Conservation (phyloP, 2,797 vertebrate genomes). For the Cottoperca gobio region DNA sequence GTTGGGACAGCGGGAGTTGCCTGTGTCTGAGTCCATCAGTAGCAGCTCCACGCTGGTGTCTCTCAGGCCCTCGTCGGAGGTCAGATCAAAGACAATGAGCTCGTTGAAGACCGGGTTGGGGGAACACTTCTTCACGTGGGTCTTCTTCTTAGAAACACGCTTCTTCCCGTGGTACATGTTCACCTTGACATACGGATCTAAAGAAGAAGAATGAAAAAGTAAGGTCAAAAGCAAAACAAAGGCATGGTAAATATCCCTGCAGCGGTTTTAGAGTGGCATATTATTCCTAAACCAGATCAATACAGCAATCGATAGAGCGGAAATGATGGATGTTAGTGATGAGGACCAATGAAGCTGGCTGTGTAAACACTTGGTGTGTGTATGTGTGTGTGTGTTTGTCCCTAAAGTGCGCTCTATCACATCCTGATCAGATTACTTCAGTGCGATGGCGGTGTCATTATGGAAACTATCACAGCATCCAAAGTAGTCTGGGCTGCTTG, state of each 20-base stretch:
- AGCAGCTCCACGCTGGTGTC: slow-evolving; percentile 98
- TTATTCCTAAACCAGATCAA: slow-evolving; percentile 63
- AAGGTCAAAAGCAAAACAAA: neutral
- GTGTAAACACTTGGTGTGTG: slow-evolving; percentile 51
- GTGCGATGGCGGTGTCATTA: slow-evolving; percentile 50
- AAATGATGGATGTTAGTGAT: slow-evolving; percentile 64
- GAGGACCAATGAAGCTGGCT: slow-evolving; percentile 52
- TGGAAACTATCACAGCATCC: slow-evolving; percentile 36
- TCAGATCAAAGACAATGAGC: slow-evolving; percentile 97
- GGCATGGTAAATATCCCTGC: slow-evolving; percentile 1
- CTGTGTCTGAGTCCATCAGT: slow-evolving; percentile 94
- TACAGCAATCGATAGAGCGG: slow-evolving; percentile 61
- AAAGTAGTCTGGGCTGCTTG: slow-evolving; percentile 33
- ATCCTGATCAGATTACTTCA: slow-evolving; percentile 67
- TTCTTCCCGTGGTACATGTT: slow-evolving; percentile 97
- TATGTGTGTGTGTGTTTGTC: slow-evolving; percentile 31
- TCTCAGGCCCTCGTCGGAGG: slow-evolving; percentile 91
- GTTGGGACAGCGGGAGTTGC: slow-evolving; percentile 77
- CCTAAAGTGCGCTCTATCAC: slow-evolving; percentile 62
- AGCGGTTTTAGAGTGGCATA: slow-evolving; percentile 31
- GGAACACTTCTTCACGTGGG: slow-evolving; percentile 96
- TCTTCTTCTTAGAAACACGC: slow-evolving; percentile 98
- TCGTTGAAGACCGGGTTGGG: slow-evolving; percentile 98
- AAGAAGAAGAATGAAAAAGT: slow-evolving; percentile 22
- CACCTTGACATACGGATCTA: slow-evolving; percentile 98